Evolutionary conservation across 30 jellyfish, hydroid and myxozoan genomes (phyloP).

Genomic region (Hydractinia echinata): DNA sequence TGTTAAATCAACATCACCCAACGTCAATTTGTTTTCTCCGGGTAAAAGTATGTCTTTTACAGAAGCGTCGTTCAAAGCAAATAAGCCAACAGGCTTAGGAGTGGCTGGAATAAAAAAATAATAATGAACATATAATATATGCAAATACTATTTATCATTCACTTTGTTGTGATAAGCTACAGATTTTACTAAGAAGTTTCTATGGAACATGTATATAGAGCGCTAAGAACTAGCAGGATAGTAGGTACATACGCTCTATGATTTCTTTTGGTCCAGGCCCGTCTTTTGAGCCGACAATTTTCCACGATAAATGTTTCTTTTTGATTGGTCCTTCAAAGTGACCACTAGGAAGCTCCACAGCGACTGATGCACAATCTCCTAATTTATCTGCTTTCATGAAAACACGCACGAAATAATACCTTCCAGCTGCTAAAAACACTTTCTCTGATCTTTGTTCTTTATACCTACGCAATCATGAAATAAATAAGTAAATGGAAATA

Average conservation of each 20-base stretch:
- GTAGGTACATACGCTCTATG: slow-evolving; percentile 53
- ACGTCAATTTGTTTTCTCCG: slow-evolving; percentile 75
- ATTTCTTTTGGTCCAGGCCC: slow-evolving; percentile 98
- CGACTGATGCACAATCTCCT: slow-evolving; percentile 96
- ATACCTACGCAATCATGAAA: slow-evolving; percentile 36
- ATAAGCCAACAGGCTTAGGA: slow-evolving; percentile 94
- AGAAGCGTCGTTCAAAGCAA: slow-evolving; percentile 74
- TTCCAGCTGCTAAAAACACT: slow-evolving; percentile 77
- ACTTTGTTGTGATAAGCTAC: no score
- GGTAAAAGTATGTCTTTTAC: slow-evolving; percentile 64
- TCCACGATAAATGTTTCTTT: slow-evolving; percentile 89
- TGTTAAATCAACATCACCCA: slow-evolving; percentile 82
- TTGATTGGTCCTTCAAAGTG: slow-evolving; percentile 97
- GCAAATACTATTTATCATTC: neutral
- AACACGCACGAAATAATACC: slow-evolving; percentile 73
- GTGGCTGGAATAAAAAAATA: slow-evolving; percentile 44
- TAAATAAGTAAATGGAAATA: neutral
- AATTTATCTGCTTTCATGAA: slow-evolving; percentile 94
- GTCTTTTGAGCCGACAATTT: slow-evolving; percentile 71
- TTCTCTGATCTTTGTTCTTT: slow-evolving; percentile 90
- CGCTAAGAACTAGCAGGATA: neutral
- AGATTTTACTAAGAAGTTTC: no score
- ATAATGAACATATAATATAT: neutral
- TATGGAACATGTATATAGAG: no score
- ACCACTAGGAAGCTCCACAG: slow-evolving; percentile 97